Percentiles rank a stretch among this genome's conserved stretches.
Conservation (phyloP, 2,888 invertebrate genomes). For the Cantharis lateralis region DNA sequence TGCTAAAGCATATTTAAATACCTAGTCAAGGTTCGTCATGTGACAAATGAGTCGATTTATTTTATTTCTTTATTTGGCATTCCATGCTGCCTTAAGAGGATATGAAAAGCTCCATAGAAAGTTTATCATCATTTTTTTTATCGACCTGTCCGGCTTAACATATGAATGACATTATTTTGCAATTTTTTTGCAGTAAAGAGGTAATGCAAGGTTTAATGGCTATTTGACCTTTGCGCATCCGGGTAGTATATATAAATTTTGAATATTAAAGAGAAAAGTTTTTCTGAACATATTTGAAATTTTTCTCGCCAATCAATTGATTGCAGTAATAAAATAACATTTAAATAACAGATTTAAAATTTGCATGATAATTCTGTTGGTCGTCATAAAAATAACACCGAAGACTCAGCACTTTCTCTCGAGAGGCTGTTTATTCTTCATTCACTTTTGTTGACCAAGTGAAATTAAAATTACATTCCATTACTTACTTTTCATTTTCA, state of each 20-base stretch:
- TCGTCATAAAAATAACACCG: neutral
- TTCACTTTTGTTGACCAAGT: conserved; percentile 3
- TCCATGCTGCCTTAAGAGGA: neutral
- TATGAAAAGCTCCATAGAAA: neutral
- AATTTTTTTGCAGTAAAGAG: neutral
- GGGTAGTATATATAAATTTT: neutral
- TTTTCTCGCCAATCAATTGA: neutral
- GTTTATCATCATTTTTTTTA: neutral
- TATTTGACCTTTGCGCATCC: neutral
- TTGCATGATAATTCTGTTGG: neutral
- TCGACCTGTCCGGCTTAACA: neutral
- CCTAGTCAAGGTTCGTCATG: neutral
- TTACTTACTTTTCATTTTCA: conserved; percentile 20
- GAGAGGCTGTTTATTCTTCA: neutral
- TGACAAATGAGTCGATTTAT: neutral
- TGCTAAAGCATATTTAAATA: neutral
- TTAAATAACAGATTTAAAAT: neutral
- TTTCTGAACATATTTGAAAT: neutral
- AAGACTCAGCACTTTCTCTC: neutral
- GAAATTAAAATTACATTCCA: neutral
- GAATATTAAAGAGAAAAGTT: neutral
- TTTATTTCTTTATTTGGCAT: neutral
- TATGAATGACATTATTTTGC: neutral
- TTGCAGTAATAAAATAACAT: neutral
- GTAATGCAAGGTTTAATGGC: neutral